These are phyloP conservation scores for Sitodiplosis mosellana DNA, from an alignment of 1,140 invertebrate species.

Conservation along the genomic window DNA sequence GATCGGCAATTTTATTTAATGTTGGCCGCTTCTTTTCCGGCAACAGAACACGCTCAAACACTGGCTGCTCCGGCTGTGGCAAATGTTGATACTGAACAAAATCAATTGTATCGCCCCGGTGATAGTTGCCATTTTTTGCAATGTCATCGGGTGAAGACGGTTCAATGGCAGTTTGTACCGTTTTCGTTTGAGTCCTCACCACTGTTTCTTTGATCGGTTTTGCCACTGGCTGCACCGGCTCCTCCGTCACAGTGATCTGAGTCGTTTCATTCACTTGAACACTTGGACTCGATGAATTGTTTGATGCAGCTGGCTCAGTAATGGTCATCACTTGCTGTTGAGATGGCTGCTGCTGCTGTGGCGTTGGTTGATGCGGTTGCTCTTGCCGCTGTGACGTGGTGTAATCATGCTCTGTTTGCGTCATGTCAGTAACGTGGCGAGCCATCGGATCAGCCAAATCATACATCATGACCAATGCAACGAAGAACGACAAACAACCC, in stretches of 20 bases:
- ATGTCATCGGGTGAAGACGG: not conserved
- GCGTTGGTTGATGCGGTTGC: no score
- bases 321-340: no score
- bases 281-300: no score
- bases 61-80: constrained; percentile 1
- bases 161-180: not conserved
- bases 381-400: no score
- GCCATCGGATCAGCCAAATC: constrained; percentile 4
- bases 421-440: not conserved
- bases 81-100: constrained; percentile 2
- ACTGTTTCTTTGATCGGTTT: not conserved
- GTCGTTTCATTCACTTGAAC: no score
- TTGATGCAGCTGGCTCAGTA: no score
- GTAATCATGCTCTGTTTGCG: constrained; percentile 1
- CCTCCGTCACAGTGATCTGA: no score
- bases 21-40: constrained; percentile 3
- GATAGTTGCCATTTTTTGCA: constrained; percentile 1
- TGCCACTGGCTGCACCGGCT: no score
- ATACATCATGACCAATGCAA: constrained; percentile 3
- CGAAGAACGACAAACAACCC: constrained; percentile 4
- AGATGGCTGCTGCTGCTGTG: no score
- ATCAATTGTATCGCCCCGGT: not conserved
- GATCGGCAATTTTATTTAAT: not conserved
- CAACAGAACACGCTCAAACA: constrained; percentile 4
- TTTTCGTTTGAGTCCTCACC: not conserved